Evolutionary conservation across 2,888 invertebrate genomes (phyloP), one percentile per base, ranked within the genome.

Genomic region (Chydorus sphaericus): DNA sequence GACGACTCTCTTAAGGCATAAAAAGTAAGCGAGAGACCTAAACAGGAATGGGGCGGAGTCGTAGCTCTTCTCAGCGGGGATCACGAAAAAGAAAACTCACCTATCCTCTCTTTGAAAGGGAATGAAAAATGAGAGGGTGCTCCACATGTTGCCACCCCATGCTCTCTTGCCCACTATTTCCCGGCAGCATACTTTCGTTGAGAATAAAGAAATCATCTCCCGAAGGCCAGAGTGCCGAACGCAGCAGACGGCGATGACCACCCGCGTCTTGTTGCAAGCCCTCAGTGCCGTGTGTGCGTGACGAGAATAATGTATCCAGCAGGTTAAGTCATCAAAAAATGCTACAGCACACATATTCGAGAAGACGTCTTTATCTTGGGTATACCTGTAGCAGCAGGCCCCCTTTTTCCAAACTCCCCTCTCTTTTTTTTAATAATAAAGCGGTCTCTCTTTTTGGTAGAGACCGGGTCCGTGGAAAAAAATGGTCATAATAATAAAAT

Each of bases 41-140:
- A 8, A 44, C 44, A 44, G 28, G 44, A 44, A 44, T 44, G 44
- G 44, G 44, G 44, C 44, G 44, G 44, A 44, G 44, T 28, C 26
- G 33, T n/a, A 44, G 26, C 44, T 23, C 28, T 44, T 44, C 44
- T 44, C 44, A 44, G 44, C 44, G 44, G 44, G 44, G 28, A n/a
- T n/a, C n/a, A n/a, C n/a, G n/a, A n/a, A n/a, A n/a, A n/a, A n/a
- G n/a, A n/a, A n/a, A n/a, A n/a, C n/a, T n/a, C n/a, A n/a, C n/a
- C n/a, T n/a, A n/a, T n/a, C n/a, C n/a, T n/a, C n/a, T n/a, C n/a
- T n/a, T n/a, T n/a, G n/a, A n/a, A n/a, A n/a, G n/a, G n/a, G n/a
- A n/a, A 52, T 52, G 52, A 52, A 52, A 52, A 52, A 52, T 52
- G 52, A 52, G 52, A 52, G 52, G 52, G 52, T 52, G 52, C 52